Conservation (phyloP, 2,888 invertebrate species). For the Brachypterus glaber region DNA sequence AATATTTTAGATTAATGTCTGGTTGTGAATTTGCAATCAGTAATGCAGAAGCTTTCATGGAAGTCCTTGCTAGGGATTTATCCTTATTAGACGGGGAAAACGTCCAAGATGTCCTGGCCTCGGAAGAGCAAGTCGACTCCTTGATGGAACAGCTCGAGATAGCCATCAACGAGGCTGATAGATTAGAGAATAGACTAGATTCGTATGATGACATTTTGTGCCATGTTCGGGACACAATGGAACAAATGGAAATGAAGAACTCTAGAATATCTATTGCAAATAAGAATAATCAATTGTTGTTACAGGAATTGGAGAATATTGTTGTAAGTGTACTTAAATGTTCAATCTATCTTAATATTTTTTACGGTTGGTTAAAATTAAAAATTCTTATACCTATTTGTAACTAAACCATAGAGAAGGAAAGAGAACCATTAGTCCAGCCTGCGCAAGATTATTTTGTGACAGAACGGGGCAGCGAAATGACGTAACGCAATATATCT, state of each 20-base stretch:
- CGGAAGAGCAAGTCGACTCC: conserved; percentile 67
- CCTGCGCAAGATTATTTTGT: too few relatives aligned
- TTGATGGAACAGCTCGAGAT: conserved; percentile 72
- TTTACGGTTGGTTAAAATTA: conserved; percentile 4
- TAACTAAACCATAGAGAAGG: too few relatives aligned
- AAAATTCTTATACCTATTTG: neutral
- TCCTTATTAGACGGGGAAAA: conserved; percentile 84
- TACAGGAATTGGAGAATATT: conserved; percentile 68
- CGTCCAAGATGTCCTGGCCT: conserved; percentile 85
- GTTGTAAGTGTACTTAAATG: conserved; percentile 50
- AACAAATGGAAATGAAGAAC: conserved; percentile 86
- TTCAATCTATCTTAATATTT: conserved; percentile 1
- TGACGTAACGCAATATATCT: too few relatives aligned
- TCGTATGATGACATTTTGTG: conserved; percentile 73
- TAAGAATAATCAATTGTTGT: conserved; percentile 70
- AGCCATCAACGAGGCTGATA: conserved; percentile 65
- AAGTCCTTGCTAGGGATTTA: conserved; percentile 71
- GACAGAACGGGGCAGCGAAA: too few relatives aligned
- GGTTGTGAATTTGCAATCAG: conserved; percentile 83
- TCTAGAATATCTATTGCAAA: conserved; percentile 77
- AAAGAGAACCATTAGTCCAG: too few relatives aligned
- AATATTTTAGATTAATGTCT: conserved; percentile 59
- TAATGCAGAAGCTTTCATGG: conserved; percentile 71
- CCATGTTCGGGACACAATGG: conserved; percentile 80
- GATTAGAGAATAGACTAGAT: conserved; percentile 63